Conservation (phyloP, 2,888 invertebrate species). For the Coecobrya sp. region DNA sequence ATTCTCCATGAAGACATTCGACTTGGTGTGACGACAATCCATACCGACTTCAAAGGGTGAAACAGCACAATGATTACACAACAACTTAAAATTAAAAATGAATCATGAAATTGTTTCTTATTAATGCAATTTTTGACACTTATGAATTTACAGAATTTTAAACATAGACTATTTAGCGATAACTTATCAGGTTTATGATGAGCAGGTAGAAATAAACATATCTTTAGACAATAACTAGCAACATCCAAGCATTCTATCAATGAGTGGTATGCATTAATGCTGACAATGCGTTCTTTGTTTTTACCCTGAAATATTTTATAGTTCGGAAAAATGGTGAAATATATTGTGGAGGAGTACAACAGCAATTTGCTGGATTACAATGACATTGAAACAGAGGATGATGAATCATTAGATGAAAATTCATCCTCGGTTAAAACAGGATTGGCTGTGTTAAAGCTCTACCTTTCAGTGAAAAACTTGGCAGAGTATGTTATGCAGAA, state of each 20-base stretch:
- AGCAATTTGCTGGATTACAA: conserved; percentile 34
- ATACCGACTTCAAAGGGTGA: conserved; percentile 79
- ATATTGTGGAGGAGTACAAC: conserved; percentile 74
- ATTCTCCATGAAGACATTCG: conserved; percentile 78
- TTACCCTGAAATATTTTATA: conserved; percentile 15
- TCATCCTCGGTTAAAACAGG: conserved; percentile 43
- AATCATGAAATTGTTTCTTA: not conserved
- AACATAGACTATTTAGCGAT: conserved; percentile 72
- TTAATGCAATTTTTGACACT: not conserved
- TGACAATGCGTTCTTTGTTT: not conserved
- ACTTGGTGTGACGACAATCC: conserved; percentile 63
- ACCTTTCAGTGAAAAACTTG: conserved; percentile 70
- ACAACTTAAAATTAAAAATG: not conserved
- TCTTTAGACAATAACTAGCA: too few relatives aligned
- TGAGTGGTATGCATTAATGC: not conserved
- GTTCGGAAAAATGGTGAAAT: conserved; percentile 79
- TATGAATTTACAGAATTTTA: conserved; percentile 65
- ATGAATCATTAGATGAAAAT: conserved; percentile 61
- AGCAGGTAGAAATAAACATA: too few relatives aligned
- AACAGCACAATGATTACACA: not conserved
- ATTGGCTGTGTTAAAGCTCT: conserved; percentile 65
- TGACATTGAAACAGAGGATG: conserved; percentile 34
- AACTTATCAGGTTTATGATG: conserved; percentile 79
- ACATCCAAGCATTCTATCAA: too few relatives aligned
- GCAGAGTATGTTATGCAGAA: conserved; percentile 44